Evolutionary conservation across 2,113 vertebrate species (phyloP).

Genomic region (Rhipidura dahli): DNA sequence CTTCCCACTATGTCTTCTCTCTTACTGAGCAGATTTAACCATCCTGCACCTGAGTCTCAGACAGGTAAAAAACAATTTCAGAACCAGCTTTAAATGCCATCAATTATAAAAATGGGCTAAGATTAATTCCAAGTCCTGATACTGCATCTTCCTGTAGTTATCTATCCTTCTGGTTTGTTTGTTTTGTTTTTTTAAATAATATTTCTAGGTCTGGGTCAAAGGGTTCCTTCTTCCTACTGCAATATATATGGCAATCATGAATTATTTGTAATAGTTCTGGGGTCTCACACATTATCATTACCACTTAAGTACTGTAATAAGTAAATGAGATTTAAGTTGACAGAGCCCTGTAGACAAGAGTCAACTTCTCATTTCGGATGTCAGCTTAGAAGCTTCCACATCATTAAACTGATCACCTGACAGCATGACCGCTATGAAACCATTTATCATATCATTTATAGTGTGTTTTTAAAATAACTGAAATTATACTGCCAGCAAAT

Average conservation of each 20-base stretch:
- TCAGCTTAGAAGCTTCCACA: background rate
- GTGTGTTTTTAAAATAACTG: background rate
- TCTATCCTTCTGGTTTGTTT: background rate
- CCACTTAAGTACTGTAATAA: background rate
- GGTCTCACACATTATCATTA: background rate
- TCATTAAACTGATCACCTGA: background rate
- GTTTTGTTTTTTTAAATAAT: background rate
- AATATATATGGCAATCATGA: background rate
- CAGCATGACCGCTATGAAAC: background rate
- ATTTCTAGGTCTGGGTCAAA: background rate
- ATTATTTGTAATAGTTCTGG: background rate
- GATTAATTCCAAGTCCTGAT: background rate
- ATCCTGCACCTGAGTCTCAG: background rate
- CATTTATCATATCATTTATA: background rate
- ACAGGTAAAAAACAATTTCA: background rate
- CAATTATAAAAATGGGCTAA: background rate
- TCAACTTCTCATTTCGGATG: background rate
- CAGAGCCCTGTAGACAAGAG: background rate
- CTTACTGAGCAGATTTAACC: background rate
- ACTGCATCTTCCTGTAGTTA: background rate
- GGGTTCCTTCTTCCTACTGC: background rate
- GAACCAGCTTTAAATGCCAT: background rate
- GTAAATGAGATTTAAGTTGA: conserved; percentile 1
- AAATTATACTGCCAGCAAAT: background rate
- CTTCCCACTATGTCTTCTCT: background rate